phyloP scores from a whole-genome alignment of 1,140 invertebrate species.

The Riptortus pedestris region DNA sequence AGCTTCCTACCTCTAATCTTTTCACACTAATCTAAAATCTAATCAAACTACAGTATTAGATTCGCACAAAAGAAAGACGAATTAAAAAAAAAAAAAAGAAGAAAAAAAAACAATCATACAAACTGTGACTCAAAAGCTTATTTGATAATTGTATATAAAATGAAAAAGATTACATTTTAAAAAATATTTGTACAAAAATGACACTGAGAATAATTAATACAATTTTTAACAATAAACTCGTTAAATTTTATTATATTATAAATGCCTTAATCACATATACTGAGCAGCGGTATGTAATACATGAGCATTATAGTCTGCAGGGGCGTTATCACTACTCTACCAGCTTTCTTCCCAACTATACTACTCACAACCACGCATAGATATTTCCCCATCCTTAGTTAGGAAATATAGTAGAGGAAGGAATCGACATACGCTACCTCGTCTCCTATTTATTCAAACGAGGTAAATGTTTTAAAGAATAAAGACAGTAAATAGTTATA shows the following conservation, averaged over 20 bases:
- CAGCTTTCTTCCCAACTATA: no score
- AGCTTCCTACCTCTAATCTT: not conserved
- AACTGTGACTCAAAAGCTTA: no score
- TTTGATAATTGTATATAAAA: no score
- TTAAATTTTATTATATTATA: constrained; percentile 1
- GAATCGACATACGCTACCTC: no score
- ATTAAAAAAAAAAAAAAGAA: not conserved
- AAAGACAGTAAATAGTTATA: no score
- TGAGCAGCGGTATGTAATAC: constrained; percentile 6
- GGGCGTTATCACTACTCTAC: not conserved
- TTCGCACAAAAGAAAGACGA: not conserved
- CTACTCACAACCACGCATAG: no score
- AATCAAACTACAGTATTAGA: not conserved
- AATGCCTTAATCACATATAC: constrained; percentile 15
- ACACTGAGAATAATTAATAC: not conserved
- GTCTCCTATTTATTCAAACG: no score
- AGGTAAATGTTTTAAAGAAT: no score
- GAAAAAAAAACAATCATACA: not conserved
- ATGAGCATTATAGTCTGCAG: constrained; percentile 2
- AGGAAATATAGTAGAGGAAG: no score
- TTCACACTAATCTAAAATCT: not conserved
- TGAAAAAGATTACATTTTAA: not conserved
- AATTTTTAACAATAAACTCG: constrained; percentile 1
- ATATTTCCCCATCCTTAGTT: no score
- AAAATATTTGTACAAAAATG: constrained; percentile 14